Conservation (phyloP, 2,888 invertebrate genomes). For the Cremastinae sp. region DNA sequence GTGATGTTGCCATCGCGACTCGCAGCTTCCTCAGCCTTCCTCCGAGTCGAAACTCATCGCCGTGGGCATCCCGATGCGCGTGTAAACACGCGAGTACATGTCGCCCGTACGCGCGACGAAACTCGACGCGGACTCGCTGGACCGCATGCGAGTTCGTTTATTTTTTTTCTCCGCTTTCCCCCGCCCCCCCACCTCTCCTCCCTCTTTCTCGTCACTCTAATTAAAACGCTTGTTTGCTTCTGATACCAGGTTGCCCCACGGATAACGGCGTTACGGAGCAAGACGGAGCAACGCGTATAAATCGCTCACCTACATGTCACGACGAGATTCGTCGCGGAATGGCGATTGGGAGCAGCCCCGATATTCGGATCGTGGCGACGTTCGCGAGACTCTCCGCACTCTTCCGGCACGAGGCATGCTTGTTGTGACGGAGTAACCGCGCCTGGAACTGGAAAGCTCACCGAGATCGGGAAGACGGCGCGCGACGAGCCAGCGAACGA, state of each 20-base stretch:
- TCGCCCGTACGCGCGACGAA: constrained; percentile 6
- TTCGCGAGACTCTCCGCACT: constrained; percentile 60
- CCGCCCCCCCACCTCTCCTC: neutral
- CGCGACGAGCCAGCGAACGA: constrained; percentile 30
- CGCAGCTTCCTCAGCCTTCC: constrained; percentile 27
- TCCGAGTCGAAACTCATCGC: constrained; percentile 21
- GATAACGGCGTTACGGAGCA: constrained; percentile 46
- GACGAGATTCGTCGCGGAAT: constrained; percentile 53
- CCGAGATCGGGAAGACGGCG: constrained; percentile 8
- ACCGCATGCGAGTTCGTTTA: constrained; percentile 16
- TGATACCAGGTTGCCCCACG: constrained; percentile 19
- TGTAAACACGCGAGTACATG: constrained; percentile 16
- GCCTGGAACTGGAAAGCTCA: constrained; percentile 68
- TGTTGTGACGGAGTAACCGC: constrained; percentile 66
- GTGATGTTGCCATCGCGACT: constrained; percentile 84
- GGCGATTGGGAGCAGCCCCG: constrained; percentile 36
- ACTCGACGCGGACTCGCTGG: constrained; percentile 35
- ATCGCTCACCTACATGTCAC: constrained; percentile 66
- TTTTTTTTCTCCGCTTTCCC: constrained; percentile 21
- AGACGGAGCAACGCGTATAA: constrained; percentile 52
- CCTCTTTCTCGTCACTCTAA: constrained; percentile 14
- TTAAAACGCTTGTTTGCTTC: neutral
- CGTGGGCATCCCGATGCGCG: constrained; percentile 7
- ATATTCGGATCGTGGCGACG: constrained; percentile 14
- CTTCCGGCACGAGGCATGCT: constrained; percentile 70